Evolutionary conservation across 2,888 invertebrate species (phyloP), one percentile per base, ranked within the genome.

Genomic region (Saturnia japonica): DNA sequence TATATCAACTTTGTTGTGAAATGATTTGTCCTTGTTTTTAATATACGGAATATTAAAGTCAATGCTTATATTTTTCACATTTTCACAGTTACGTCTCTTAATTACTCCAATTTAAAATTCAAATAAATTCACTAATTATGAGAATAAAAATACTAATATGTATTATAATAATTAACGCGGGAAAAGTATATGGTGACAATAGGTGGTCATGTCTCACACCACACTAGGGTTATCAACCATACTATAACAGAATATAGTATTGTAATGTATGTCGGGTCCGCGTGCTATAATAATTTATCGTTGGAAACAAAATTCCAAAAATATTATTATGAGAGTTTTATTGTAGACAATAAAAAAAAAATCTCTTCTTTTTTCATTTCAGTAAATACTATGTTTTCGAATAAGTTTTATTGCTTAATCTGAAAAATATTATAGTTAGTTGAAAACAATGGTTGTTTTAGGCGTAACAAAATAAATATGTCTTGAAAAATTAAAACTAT

Each of bases 91-190:
- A 47, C 19, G 47, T 47, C 19, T 47, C 47, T 19, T 19, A 47
- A 19, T 47, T 47, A 47, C 19, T 19, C 47, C n/a, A 47, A 7
- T n/a, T 7, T 47, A 47, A 47, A 47, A 47, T 3, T 6, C 47
- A 19, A 47, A 19, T 47, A 19, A 47, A 47, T 47, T 19, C 47
- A 47, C 47, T 47, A 47, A 47, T 47, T 47, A 47, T 47, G 47
- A 19, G 47, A 47, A 47, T 34, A 34, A 34, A 2, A 7, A 19
- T 19, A 47, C 47, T 47, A 6, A 47, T 47, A 4, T 47, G 14
- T 47, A 47, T 47, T 47, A 47, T 47, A 47, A 47, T 47, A 47
- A 47, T 47, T 47, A 47, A 47, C 47, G 47, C 47, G 47, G 47
- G 47, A 47, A 47, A 47, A 16, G 2, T 47, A 7, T 47, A 6